These are phyloP conservation scores for Drosophila pseudoobscura DNA, from an alignment of 1,140 invertebrate species.

Conservation along the genomic window DNA sequence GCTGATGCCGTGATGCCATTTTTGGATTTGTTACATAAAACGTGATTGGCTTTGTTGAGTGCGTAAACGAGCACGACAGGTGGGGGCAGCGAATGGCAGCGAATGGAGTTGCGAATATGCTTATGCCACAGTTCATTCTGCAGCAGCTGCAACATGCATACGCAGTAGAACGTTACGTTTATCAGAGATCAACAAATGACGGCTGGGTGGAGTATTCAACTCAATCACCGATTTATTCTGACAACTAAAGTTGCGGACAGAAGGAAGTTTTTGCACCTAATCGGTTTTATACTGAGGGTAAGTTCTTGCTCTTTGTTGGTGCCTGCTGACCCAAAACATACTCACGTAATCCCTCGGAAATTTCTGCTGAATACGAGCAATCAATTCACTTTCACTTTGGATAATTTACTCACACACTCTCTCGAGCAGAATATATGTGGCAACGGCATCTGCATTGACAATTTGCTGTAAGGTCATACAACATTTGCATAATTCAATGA, in stretches of 20 bases:
- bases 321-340: conserved; percentile 29
- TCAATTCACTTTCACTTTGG: conserved; percentile 69
- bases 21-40: conserved; percentile 61
- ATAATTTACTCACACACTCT: conserved; percentile 47
- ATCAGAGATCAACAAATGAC: neutral
- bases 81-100: conserved; percentile 1
- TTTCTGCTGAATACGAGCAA: conserved; percentile 58
- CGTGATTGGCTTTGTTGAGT: conserved; percentile 72
- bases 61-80: conserved; percentile 54
- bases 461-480: conserved; percentile 53
- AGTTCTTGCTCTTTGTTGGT: neutral
- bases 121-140: conserved; percentile 8
- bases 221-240: conserved; percentile 52
- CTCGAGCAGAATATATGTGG: conserved; percentile 6
- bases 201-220: conserved; percentile 4
- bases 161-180: neutral
- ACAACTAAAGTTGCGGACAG: neutral
- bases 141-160: conserved; percentile 11
- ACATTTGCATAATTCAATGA: conserved; percentile 78
- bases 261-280: conserved; percentile 35
- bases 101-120: conserved; percentile 19
- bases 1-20: conserved; percentile 22
- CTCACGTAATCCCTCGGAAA: conserved; percentile 6
- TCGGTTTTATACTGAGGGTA: conserved; percentile 30
- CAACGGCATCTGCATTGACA: conserved; percentile 58